Evolutionary conservation across 2,797 vertebrate species (phyloP).

Genomic region (Gymnothorax javanicus): DNA sequence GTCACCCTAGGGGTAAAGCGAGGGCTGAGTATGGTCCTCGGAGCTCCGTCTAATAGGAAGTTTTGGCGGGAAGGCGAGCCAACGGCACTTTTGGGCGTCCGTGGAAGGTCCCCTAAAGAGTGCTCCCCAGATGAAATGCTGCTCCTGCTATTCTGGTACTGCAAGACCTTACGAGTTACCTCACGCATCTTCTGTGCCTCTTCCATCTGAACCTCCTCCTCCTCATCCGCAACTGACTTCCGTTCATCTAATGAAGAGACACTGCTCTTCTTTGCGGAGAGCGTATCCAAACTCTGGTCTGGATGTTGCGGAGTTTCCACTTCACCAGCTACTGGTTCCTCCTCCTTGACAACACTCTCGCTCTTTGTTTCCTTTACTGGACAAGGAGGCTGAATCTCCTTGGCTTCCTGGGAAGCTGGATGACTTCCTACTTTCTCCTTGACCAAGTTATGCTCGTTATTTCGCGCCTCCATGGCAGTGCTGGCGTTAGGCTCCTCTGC

Average conservation of each 20-base stretch:
- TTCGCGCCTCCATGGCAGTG: conserved; percentile 35
- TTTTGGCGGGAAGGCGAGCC: conserved; percentile 50
- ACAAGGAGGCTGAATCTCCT: conserved; percentile 12
- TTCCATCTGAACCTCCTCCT: conserved; percentile 63
- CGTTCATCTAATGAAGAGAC: conserved; percentile 39
- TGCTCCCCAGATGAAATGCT: conserved; percentile 66
- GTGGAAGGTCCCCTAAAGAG: conserved; percentile 52
- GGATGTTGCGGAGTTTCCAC: background rate
- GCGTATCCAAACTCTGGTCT: conserved; percentile 10
- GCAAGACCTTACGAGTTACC: conserved; percentile 69
- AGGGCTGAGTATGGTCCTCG: conserved; percentile 47
- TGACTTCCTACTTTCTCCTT: conserved; percentile 42
- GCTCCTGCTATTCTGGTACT: conserved; percentile 65
- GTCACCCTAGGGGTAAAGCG: conserved; percentile 38
- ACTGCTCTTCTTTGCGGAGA: conserved; percentile 9
- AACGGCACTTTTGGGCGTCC: conserved; percentile 42
- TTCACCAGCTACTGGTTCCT: background rate
- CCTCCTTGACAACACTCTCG: background rate
- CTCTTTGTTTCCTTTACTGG: conserved; percentile 28
- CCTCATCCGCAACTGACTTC: conserved; percentile 36
- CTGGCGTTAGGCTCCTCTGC: conserved; percentile 9
- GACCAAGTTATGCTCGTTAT: conserved; percentile 63
- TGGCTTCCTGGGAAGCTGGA: background rate
- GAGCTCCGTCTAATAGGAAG: conserved; percentile 62
- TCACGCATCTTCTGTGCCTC: conserved; percentile 74